Evolutionary conservation across 2,888 invertebrate species (phyloP), one percentile per base, ranked within the genome.

Genomic region (Neocrepidodera transversa): DNA sequence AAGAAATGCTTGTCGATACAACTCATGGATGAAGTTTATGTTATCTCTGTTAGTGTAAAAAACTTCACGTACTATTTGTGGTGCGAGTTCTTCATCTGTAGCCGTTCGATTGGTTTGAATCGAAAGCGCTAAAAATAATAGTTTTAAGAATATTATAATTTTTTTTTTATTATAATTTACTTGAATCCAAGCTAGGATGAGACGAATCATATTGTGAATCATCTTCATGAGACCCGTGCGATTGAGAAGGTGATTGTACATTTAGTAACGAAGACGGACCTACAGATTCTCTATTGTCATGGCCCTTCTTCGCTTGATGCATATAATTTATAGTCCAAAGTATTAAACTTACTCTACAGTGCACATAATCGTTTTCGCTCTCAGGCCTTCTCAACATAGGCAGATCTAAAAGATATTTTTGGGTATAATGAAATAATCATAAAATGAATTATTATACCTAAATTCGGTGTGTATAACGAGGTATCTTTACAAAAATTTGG

Each of bases 1-100:
- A 45, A 96, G 83, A 81, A 97, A 93, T 26, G 95, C 95, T 81
- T 97, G 95, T 20, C 97, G 86, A 76, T 95, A 92, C 57, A 97
- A 86, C 81, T 97, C 97, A 73, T 97, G 93, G 20, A 97, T 88
- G 76, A 97, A 93, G 82, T 97, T 95, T 4, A 97, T 90, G 78
- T 97, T 95, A 68, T 95, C 94, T 45, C 95, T 86, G 35, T 88
- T 91, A 20, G 89, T 86, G 76, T 93, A 95, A 36, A 97, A 82
- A 13, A 96, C 95, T 71, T 93, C 91, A 43, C 93, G 87, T 0
- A 95, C 95, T 54, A 95, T 88, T 69, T 86, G 82, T 50, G 86
- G 83, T 2, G 78, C 75, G 11, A 79, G 60, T 65, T 80, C 78
- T 67, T 80, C 79, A 47, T 80, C 80, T 14, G 63, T 78, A 64